These are phyloP conservation scores for Diadumene lineata DNA, from an alignment of 92 coral and sea anemone species.

Conservation along the genomic window DNA sequence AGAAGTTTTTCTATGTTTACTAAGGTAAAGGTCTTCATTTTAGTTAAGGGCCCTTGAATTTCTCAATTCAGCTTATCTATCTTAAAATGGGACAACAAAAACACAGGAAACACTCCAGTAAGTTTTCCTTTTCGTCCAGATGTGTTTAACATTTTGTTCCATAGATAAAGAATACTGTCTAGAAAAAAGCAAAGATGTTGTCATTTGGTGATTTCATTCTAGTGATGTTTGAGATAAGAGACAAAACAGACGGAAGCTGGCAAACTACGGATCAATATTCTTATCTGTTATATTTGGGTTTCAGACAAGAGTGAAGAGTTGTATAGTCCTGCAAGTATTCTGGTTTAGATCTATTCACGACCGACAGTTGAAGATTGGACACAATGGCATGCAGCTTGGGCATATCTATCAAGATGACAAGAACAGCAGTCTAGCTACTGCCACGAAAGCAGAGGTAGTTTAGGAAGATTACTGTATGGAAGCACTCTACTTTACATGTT, in stretches of 20 bases:
- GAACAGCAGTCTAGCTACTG: not conserved
- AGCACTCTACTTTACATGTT: too few relatives aligned
- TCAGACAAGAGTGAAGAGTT: not conserved
- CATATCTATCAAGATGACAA: constrained; percentile 10
- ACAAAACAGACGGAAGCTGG: constrained; percentile 2
- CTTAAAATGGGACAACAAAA: constrained; percentile 30
- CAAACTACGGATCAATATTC: not conserved
- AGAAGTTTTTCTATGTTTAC: constrained; percentile 10
- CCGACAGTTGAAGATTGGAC: constrained; percentile 12
- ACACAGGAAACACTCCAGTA: constrained; percentile 25
- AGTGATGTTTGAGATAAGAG: constrained; percentile 7
- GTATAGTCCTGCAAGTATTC: not conserved
- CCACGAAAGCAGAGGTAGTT: not conserved
- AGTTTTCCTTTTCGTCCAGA: constrained; percentile 33
- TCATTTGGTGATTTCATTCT: constrained; percentile 3
- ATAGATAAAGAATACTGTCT: constrained; percentile 16
- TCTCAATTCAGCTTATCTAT: constrained; percentile 31
- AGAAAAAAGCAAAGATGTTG: not conserved
- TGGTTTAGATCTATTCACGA: constrained; percentile 27
- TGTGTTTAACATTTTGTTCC: constrained; percentile 22
- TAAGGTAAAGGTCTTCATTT: constrained; percentile 25
- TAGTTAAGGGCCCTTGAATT: constrained; percentile 21
- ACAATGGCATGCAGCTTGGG: constrained; percentile 12
- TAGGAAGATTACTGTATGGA: not conserved
- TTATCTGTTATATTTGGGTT: constrained; percentile 17